Evolutionary conservation across 2,113 vertebrate genomes (phyloP).

Genomic region (Drymodes brunneopygia): DNA sequence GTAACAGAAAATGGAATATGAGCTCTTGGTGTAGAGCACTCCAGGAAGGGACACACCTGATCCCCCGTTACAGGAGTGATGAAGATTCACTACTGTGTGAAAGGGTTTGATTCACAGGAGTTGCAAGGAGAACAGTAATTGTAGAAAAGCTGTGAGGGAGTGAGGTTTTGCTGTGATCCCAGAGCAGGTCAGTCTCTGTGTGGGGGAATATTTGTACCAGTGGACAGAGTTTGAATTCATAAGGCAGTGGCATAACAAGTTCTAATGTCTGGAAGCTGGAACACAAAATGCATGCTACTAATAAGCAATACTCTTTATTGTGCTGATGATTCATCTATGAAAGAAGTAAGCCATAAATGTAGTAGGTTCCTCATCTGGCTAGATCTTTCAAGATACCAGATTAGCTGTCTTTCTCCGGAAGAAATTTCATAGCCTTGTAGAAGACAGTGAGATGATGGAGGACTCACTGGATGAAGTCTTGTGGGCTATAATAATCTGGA

Average conservation of each 20-base stretch:
- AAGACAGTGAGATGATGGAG: background rate
- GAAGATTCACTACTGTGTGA: background rate
- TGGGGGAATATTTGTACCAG: background rate
- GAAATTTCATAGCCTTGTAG: background rate
- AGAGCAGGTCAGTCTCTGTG: background rate
- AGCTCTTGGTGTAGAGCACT: background rate
- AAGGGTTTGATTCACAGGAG: background rate
- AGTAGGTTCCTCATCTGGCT: background rate
- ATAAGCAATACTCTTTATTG: background rate
- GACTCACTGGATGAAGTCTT: background rate
- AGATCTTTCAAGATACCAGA: background rate
- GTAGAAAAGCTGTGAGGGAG: background rate
- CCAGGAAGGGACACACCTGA: rapidly evolving
- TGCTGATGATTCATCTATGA: background rate
- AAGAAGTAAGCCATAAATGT: background rate
- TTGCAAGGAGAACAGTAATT: background rate
- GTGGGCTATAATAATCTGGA: background rate
- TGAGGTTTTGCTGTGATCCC: background rate
- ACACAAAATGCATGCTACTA: background rate
- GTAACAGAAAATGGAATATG: background rate
- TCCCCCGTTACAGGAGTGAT: background rate
- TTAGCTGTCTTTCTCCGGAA: background rate
- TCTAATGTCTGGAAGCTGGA: background rate
- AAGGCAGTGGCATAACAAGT: background rate
- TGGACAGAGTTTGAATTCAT: background rate